Conservation (phyloP, 2,113 vertebrate genomes). For the Naja naja region DNA sequence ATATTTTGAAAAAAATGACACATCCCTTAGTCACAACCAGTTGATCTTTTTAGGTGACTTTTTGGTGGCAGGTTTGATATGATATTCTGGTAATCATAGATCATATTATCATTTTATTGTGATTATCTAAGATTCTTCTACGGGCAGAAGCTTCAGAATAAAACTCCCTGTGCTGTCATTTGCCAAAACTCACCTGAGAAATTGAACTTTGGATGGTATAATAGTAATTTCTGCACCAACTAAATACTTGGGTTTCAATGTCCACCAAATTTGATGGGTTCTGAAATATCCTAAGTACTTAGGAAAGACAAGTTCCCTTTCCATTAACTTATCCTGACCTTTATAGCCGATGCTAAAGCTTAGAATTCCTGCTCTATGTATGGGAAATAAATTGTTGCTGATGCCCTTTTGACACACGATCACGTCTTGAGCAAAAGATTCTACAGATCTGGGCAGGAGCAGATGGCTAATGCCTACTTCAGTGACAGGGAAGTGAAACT, state of each 20-base stretch:
- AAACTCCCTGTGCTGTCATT: not conserved
- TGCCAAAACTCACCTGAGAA: not conserved
- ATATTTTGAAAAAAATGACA: not conserved
- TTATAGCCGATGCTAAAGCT: not conserved
- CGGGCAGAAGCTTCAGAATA: not conserved
- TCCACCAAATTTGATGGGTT: not conserved
- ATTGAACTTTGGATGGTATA: not conserved
- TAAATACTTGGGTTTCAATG: not conserved
- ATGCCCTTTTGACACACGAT: slow-evolving; percentile 4
- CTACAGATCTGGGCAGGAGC: not conserved
- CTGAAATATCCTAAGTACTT: not conserved
- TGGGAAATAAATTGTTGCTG: not conserved
- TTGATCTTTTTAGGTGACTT: not conserved
- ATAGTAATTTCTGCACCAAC: not conserved
- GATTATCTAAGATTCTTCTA: not conserved
- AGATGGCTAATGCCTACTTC: slow-evolving; percentile 16
- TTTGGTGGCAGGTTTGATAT: not conserved
- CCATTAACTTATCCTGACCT: not conserved
- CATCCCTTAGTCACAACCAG: not conserved
- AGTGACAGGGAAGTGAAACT: not conserved
- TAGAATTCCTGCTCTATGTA: not conserved
- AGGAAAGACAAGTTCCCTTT: not conserved
- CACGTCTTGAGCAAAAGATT: not conserved
- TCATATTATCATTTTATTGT: not conserved
- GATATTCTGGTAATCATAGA: not conserved